Base-by-base conservation (phyloP, 2,888 invertebrate species). In the Elmis aenea region DNA sequence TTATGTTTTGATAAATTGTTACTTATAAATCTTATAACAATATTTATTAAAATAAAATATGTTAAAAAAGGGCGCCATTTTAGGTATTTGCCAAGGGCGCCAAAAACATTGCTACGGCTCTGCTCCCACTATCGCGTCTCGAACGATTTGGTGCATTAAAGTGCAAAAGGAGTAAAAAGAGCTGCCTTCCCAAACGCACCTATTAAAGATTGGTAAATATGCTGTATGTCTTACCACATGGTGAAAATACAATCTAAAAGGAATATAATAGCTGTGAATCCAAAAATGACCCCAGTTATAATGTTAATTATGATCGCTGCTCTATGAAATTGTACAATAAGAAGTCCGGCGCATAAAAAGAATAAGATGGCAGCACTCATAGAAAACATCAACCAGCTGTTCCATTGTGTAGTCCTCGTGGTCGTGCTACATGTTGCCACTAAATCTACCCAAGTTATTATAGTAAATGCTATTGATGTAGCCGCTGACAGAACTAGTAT, bases 331-430 rank as follows among this genome's bases (percentile, higher is more conserved):
- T 5, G n/a, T 10, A 25, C 2, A 5, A 34, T 11, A 18, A 45
- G 27, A 6, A 48, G 12, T 3, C 46, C 47, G 3, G 28, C 18
- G 22, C 48, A 47, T 1, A 39, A 11, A 15, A 45, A 40, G 23
- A 48, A 53, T 2, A 43, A 18, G 4, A 49, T 21, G 1, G 42
- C 21, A 3, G 35, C 53, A 2, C 35, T 11, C 4, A 49, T 28
- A 0, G 51, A 36, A 22, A 52, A 45, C 3, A 49, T 14, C n/a
- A 45, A 40, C 55, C 55, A 54, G 2, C 42, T 33, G 6, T 38
- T 41, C 51, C 49, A 51, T 14, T 27, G 32, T 9, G 49, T 36
- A 1, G 51, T 46, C n/a, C 31, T 43, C 20, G 26, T 21, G n/a
- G n/a, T n/a, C n/a, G n/a, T n/a, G 5, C 28, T 27, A 12, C 36